phyloP scores from a whole-genome alignment of 2,888 invertebrate species.

The Pristionchus arcanus region DNA sequence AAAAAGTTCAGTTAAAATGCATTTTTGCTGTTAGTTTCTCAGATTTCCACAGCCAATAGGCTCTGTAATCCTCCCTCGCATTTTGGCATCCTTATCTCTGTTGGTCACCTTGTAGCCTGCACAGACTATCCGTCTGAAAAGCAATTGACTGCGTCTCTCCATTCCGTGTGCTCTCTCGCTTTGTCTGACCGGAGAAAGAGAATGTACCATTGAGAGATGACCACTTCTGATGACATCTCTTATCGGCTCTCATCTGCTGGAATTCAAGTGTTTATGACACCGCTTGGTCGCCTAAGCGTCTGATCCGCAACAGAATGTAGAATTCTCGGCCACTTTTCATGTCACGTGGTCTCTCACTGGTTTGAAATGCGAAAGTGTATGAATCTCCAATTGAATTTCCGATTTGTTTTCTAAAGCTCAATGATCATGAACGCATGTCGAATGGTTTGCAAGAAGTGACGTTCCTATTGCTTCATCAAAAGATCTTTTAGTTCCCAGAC shows the following conservation, averaged over 20 bases:
- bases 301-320: background rate
- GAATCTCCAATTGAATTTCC: too few relatives aligned
- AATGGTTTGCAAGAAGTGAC: too few relatives aligned
- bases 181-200: background rate
- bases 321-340: background rate
- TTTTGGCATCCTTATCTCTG: background rate
- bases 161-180: background rate
- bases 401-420: too few relatives aligned
- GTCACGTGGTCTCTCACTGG: background rate
- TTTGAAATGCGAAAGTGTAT: background rate
- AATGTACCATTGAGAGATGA: background rate
- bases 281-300: background rate
- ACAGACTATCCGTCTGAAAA: background rate
- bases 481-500: too few relatives aligned
- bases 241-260: background rate
- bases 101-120: background rate
- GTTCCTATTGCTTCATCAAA: too few relatives aligned
- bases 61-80: background rate
- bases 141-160: background rate
- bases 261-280: slow-evolving; percentile 11
- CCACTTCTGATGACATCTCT: background rate
- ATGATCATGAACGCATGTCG: too few relatives aligned
- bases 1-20: too few relatives aligned
- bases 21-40: too few relatives aligned
- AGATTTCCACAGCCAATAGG: background rate